Percentiles rank a stretch among this genome's conserved stretches.
Conservation (phyloP, 2,797 vertebrate genomes). For the Xiphorhynchus erythropygius region DNA sequence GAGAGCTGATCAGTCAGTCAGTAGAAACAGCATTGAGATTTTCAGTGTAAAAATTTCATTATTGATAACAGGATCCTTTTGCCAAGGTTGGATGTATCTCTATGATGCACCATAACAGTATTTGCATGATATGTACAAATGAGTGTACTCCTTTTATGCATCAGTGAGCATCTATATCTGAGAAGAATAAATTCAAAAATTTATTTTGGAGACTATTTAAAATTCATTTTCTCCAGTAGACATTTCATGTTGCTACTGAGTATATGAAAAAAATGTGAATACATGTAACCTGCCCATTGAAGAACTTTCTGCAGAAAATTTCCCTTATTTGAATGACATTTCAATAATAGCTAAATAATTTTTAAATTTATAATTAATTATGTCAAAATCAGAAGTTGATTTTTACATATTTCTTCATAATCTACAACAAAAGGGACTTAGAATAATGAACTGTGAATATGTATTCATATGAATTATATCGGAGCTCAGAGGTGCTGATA, state of each 20-base stretch:
- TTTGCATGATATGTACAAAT: background rate
- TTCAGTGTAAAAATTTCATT: background rate
- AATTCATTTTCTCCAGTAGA: background rate
- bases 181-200: background rate
- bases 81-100: background rate
- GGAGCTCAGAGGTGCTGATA: background rate
- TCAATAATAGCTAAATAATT: background rate
- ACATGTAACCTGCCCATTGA: background rate
- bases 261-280: background rate
- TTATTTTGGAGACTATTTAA: background rate
- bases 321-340: background rate
- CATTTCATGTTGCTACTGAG: background rate
- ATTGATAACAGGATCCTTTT: background rate
- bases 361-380: background rate
- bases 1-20: background rate
- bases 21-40: background rate
- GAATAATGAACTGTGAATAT: background rate
- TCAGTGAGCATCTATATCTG: background rate
- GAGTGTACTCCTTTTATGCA: background rate
- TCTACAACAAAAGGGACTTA: background rate
- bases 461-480: background rate
- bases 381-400: background rate
- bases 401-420: background rate
- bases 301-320: background rate
- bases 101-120: background rate